phyloP scores from a whole-genome alignment of 1,140 invertebrate species.

The Lerema accius region DNA sequence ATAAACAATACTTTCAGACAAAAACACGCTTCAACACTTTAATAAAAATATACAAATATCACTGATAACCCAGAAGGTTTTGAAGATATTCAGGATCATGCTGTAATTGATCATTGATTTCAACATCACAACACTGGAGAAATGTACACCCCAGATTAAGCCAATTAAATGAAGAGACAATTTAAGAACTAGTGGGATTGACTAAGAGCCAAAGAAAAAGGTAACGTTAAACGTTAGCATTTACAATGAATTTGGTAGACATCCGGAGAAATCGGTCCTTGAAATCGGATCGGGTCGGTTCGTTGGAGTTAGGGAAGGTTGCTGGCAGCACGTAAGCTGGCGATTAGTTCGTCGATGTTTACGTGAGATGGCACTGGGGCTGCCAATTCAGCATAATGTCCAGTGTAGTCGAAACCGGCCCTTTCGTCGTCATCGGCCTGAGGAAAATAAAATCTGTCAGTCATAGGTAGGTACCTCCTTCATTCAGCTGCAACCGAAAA shows the following conservation, averaged over 20 bases:
- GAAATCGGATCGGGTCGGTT: too few species aligned
- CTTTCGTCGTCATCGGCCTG: conserved; percentile 42
- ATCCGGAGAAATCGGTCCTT: too few species aligned
- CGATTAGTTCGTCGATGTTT: conserved; percentile 54
- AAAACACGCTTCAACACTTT: conserved; percentile 56
- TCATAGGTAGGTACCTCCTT: too few species aligned
- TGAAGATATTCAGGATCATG: background rate
- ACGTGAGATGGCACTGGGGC: conserved; percentile 52
- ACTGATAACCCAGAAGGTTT: background rate
- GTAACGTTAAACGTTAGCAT: too few species aligned
- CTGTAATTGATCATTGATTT: background rate
- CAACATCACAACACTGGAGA: background rate
- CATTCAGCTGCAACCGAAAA: too few species aligned
- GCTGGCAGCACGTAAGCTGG: conserved; percentile 50
- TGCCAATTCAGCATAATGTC: conserved; percentile 61
- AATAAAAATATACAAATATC: conserved; percentile 40
- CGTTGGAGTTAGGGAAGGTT: conserved; percentile 31
- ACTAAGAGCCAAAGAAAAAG: background rate
- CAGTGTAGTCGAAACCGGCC: conserved; percentile 48
- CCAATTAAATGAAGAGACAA: conserved; percentile 12
- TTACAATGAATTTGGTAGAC: too few species aligned
- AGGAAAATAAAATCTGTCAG: too few species aligned
- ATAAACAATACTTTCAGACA: conserved; percentile 40
- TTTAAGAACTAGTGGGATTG: background rate
- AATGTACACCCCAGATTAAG: background rate